Evolutionary conservation across 2,797 vertebrate genomes (phyloP), one percentile per base, ranked within the genome.

Genomic region (Molossus molossus): DNA sequence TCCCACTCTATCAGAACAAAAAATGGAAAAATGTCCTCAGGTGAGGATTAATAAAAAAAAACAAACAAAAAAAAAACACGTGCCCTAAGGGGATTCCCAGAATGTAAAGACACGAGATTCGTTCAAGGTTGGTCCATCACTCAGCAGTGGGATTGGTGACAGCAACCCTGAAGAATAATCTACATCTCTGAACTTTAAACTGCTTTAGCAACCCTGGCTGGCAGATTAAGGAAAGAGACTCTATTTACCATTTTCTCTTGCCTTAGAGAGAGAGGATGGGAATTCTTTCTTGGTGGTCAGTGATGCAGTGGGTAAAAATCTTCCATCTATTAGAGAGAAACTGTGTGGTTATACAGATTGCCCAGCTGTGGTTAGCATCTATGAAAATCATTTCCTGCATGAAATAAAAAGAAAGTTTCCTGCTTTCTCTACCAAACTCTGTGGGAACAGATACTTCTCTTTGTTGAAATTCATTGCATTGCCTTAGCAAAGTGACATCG

Each of bases 341-440:
- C 57, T 60, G 76, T 98, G 91, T 98, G 98, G 97, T 98, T 96
- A 77, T 83, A 92, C 85, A 40, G 21, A 95, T 96, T 97, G 96
- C 97, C 96, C 96, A 94, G 92, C 96, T 98, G 96, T 94, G 97
- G 97, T 98, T 97, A 96, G 93, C 93, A 85, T 98, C 96, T 97
- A 97, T 98, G 97, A 97, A 96, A 98, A 97, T 84, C 97, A 98
- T 98, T 98, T 98, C 98, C 98, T 98, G 97, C 60, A 0, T 20
- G 90, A 95, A 92, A n/a, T 70, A 70, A 69, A 95, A 92, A 94
- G 94, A 96, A 97, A 96, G 83, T 93, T 72, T 95, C 97, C 72
- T 85, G 82, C 64, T 92, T 97, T 94, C 29, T 9, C n/a, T 85
- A 91, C 88, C 72, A 77, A 80, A 37, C 85, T 0, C 0, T 75